A percentile compares a stretch with the other conserved stretches of the same genome.
Evolutionary conservation across 2,888 invertebrate genomes (phyloP).

Genomic region (Campopleginae sp.): DNA sequence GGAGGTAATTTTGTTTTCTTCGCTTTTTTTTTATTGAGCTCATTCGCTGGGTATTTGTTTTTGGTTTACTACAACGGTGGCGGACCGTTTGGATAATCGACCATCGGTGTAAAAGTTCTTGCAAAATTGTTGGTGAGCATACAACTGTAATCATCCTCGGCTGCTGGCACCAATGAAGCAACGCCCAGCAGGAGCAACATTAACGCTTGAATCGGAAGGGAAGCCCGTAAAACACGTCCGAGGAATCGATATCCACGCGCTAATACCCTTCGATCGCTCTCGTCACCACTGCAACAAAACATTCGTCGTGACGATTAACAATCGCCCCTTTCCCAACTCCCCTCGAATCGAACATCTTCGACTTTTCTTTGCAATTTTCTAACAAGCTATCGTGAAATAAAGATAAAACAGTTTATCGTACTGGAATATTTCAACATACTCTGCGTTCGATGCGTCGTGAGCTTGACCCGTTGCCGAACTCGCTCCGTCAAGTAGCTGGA

Average conservation of each 20-base stretch:
- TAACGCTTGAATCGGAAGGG: conserved; percentile 97
- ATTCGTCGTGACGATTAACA: neutral
- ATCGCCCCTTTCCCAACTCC: neutral
- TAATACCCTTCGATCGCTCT: conserved; percentile 87
- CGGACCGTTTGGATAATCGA: conserved; percentile 96
- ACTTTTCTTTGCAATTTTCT: conserved; percentile 15
- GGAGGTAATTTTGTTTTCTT: conserved; percentile 22
- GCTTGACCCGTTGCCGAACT: conserved; percentile 86
- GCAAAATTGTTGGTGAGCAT: conserved; percentile 93
- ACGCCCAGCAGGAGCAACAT: conserved; percentile 96
- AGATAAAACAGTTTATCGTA: conserved; percentile 63
- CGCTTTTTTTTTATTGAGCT: conserved; percentile 4
- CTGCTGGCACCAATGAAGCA: conserved; percentile 95
- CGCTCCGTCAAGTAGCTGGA: conserved; percentile 89
- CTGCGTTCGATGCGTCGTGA: conserved; percentile 77
- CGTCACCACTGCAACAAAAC: conserved; percentile 84
- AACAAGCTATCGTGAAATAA: conserved; percentile 5
- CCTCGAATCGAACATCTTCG: neutral
- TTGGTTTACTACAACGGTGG: conserved; percentile 90
- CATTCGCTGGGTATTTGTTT: neutral
- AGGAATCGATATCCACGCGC: conserved; percentile 93
- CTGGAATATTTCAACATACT: conserved; percentile 79
- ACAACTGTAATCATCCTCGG: conserved; percentile 94
- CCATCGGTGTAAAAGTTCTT: conserved; percentile 93
- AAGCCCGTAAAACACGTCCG: conserved; percentile 95